phyloP scores from a whole-genome alignment of 1,140 invertebrate species.

The Akabosia matsudoensis region DNA sequence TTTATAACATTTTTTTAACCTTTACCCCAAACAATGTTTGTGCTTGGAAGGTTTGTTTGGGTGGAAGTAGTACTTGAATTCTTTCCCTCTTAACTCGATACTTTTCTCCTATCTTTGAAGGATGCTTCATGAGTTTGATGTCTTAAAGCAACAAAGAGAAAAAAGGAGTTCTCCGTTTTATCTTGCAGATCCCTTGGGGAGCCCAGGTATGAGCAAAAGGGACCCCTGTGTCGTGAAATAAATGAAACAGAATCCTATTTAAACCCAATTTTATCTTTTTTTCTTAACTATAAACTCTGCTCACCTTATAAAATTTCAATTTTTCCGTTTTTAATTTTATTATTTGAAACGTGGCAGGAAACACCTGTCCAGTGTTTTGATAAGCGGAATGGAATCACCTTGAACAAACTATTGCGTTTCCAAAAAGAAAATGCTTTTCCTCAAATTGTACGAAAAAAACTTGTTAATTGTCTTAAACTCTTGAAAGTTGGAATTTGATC shows the following conservation, averaged over 20 bases:
- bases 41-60: too few relatives aligned
- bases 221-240: slow-evolving; percentile 6
- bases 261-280: neutral
- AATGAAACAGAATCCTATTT: neutral
- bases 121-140: too few relatives aligned
- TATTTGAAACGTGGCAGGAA: neutral
- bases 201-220: neutral
- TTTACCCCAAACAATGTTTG: too few relatives aligned
- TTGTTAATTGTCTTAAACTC: neutral
- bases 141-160: too few relatives aligned
- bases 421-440: too few relatives aligned
- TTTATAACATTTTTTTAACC: too few relatives aligned
- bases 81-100: too few relatives aligned
- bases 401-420: neutral
- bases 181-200: neutral
- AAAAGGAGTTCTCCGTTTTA: neutral
- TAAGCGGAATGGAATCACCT: neutral
- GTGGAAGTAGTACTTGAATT: too few relatives aligned
- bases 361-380: neutral
- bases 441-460: neutral
- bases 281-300: slow-evolving; percentile 4
- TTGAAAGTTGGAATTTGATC: too few relatives aligned
- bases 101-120: too few relatives aligned
- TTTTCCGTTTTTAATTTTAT: slow-evolving; percentile 15
- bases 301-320: too few relatives aligned